Evolutionary conservation across 2,888 invertebrate genomes (phyloP).

Genomic region (Tipula unca): DNA sequence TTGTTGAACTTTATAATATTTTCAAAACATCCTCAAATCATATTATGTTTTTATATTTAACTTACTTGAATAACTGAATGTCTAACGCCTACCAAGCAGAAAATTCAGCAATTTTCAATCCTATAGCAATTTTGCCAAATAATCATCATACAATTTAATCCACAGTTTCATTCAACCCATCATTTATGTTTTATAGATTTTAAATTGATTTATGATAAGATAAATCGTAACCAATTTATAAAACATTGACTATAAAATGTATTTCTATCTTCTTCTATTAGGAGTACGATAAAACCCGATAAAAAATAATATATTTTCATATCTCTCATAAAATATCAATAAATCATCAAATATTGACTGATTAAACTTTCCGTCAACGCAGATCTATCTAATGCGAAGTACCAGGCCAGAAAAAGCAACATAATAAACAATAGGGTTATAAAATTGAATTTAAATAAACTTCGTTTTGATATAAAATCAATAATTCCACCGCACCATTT

Average conservation of each 20-base stretch:
- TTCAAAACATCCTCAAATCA: too few relatives aligned
- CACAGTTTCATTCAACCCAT: not conserved
- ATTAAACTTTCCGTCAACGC: not conserved
- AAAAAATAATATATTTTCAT: not conserved
- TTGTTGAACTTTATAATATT: too few relatives aligned
- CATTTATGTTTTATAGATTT: not conserved
- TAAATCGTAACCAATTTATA: not conserved
- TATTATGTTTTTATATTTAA: too few relatives aligned
- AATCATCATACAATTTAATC: too few relatives aligned
- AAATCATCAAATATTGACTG: not conserved
- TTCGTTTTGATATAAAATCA: not conserved
- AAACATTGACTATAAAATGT: not conserved
- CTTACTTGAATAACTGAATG: too few relatives aligned
- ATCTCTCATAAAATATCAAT: not conserved
- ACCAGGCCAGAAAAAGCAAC: not conserved
- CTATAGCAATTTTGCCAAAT: too few relatives aligned
- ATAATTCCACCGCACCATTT: not conserved
- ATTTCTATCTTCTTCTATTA: not conserved
- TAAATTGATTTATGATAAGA: not conserved
- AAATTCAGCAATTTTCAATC: too few relatives aligned
- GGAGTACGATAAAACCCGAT: not conserved
- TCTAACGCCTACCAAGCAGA: too few relatives aligned
- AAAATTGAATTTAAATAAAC: not conserved
- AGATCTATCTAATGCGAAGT: not conserved
- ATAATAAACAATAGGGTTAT: not conserved